Evolutionary conservation across 2,888 invertebrate species (phyloP).

Genomic region (Tenthredo distinguenda): DNA sequence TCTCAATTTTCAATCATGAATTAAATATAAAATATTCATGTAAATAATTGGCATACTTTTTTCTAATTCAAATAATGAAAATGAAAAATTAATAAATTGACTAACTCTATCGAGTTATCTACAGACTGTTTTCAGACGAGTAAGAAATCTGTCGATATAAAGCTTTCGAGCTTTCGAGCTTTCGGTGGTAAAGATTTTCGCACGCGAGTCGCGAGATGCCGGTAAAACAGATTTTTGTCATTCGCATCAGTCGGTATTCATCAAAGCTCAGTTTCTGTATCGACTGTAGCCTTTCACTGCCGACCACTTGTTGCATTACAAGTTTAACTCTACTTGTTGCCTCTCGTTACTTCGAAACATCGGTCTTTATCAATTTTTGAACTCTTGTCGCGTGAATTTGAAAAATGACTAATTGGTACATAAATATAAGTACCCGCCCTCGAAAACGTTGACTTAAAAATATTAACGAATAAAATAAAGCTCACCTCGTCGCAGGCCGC

Average conservation of each 20-base stretch:
- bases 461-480: conserved; percentile 59
- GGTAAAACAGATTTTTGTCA: conserved; percentile 24
- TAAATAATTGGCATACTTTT: not conserved
- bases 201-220: not conserved
- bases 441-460: not conserved
- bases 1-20: not conserved
- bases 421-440: not conserved
- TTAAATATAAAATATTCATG: no score
- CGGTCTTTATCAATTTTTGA: not conserved
- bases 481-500: conserved; percentile 99
- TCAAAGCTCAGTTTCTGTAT: not conserved
- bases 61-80: not conserved
- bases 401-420: not conserved
- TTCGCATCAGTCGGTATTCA: not conserved
- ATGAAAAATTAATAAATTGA: not conserved
- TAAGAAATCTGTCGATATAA: not conserved
- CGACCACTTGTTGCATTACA: conserved; percentile 24
- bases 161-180: conserved; percentile 31
- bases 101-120: not conserved
- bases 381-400: not conserved
- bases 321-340: not conserved
- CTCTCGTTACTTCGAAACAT: not conserved
- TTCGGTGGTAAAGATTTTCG: not conserved
- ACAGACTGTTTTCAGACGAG: not conserved
- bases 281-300: not conserved